Conservation (phyloP, 2,888 invertebrate genomes). For the Serrognathus titanus region DNA sequence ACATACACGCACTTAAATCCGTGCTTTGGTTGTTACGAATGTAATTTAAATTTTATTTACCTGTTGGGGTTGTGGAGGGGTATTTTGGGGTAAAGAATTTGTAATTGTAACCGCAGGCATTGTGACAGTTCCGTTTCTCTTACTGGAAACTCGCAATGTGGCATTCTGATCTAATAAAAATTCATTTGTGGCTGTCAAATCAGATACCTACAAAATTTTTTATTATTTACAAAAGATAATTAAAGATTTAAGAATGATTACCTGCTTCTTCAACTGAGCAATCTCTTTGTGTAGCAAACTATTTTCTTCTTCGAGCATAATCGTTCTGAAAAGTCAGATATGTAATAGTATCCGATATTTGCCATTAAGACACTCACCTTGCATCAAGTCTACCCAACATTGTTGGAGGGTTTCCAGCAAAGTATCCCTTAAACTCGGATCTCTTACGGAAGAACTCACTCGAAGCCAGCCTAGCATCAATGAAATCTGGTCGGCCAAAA, state of each 20-base stretch:
- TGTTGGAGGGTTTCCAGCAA: slow-evolving; percentile 43
- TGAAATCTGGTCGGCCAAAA: slow-evolving; percentile 25
- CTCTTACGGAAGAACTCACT: slow-evolving; percentile 14
- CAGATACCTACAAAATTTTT: slow-evolving; percentile 52
- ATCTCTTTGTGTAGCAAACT: slow-evolving; percentile 62
- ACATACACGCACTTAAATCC: too few relatives aligned
- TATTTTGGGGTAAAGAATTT: slow-evolving; percentile 53
- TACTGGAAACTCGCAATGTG: slow-evolving; percentile 61
- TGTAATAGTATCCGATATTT: too few relatives aligned
- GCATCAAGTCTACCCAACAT: slow-evolving; percentile 42
- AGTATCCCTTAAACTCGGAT: slow-evolving; percentile 43
- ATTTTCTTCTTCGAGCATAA: slow-evolving; percentile 66
- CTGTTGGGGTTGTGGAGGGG: slow-evolving; percentile 46
- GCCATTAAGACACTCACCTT: slow-evolving; percentile 28
- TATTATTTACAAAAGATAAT: neutral
- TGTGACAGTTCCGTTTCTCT: slow-evolving; percentile 55
- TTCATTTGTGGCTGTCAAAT: slow-evolving; percentile 73
- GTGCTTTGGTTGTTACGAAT: too few relatives aligned
- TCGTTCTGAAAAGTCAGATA: slow-evolving; percentile 37
- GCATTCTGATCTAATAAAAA: slow-evolving; percentile 76
- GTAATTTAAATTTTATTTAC: slow-evolving; percentile 2
- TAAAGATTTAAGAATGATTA: slow-evolving; percentile 31
- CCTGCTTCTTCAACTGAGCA: slow-evolving; percentile 67
- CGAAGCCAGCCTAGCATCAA: slow-evolving; percentile 21
- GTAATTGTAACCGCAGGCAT: slow-evolving; percentile 61